A percentile compares a stretch with the other conserved stretches of the same genome.
Conservation (phyloP, 2,797 vertebrate genomes). For the Coluber constrictor region DNA sequence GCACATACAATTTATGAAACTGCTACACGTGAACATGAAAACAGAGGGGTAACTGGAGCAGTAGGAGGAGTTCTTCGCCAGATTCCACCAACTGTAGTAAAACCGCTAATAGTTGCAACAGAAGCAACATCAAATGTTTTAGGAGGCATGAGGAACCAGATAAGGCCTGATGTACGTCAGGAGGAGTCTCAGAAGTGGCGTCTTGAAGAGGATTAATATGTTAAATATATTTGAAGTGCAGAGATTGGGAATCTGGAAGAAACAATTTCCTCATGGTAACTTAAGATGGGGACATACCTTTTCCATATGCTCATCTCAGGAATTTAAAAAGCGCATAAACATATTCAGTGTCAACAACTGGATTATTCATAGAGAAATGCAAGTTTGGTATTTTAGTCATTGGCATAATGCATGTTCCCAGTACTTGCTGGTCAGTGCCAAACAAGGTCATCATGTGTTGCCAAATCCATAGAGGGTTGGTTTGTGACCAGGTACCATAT, state of each 20-base stretch:
- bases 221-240: background rate
- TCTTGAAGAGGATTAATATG: slow-evolving; percentile 79
- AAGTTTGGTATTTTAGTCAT: slow-evolving; percentile 52
- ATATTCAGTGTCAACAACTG: slow-evolving; percentile 49
- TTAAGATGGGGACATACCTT: slow-evolving; percentile 41
- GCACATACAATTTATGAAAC: slow-evolving; percentile 96
- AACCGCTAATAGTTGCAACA: slow-evolving; percentile 93
- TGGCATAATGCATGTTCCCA: slow-evolving; percentile 39
- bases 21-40: slow-evolving; percentile 93
- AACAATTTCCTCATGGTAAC: slow-evolving; percentile 30
- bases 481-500: slow-evolving; percentile 43
- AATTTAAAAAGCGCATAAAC: slow-evolving; percentile 60
- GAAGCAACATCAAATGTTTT: slow-evolving; percentile 96
- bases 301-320: slow-evolving; percentile 69
- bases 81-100: slow-evolving; percentile 93
- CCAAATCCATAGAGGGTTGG: slow-evolving; percentile 52
- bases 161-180: slow-evolving; percentile 92
- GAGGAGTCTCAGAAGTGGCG: slow-evolving; percentile 98
- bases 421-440: slow-evolving; percentile 60
- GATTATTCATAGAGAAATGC: slow-evolving; percentile 51
- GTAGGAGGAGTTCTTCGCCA: slow-evolving; percentile 96
- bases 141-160: slow-evolving; percentile 98
- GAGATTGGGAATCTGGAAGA: slow-evolving; percentile 7
- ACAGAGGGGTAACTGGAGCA: slow-evolving; percentile 93
- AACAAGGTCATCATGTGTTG: slow-evolving; percentile 55